These are phyloP conservation scores for Reinhardtius hippoglossoides DNA, from an alignment of 2,113 vertebrate genomes.

Conservation along the genomic window DNA sequence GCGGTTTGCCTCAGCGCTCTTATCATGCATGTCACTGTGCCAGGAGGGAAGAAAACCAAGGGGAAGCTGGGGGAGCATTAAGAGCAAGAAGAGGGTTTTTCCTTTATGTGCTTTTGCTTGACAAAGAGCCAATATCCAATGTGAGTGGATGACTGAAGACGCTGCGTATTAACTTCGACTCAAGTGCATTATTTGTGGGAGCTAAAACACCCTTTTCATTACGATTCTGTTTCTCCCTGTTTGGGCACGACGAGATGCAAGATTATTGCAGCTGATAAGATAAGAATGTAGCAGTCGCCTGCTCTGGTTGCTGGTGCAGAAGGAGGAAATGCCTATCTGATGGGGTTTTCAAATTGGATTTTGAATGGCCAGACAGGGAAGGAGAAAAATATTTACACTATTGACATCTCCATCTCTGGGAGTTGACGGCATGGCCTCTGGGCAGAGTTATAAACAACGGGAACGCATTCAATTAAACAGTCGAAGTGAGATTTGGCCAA, in stretches of 20 bases:
- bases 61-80: conserved; percentile 50
- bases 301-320: conserved; percentile 71
- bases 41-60: conserved; percentile 58
- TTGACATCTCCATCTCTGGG: conserved; percentile 70
- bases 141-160: conserved; percentile 21
- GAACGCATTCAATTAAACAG: conserved; percentile 30
- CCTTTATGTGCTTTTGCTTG: conserved; percentile 46
- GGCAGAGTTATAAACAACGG: conserved; percentile 65
- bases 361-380: conserved; percentile 72
- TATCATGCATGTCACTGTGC: conserved; percentile 74
- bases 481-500: background rate
- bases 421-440: conserved; percentile 44
- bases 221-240: conserved; percentile 80
- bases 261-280: conserved; percentile 82
- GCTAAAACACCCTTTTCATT: conserved; percentile 68
- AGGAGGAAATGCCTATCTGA: conserved; percentile 85
- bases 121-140: conserved; percentile 44
- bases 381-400: conserved; percentile 67
- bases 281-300: conserved; percentile 79
- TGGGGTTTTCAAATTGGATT: conserved; percentile 79
- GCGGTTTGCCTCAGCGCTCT: conserved; percentile 71
- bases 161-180: conserved; percentile 21
- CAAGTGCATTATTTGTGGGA: conserved; percentile 50
- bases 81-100: conserved; percentile 59
- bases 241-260: conserved; percentile 81